phyloP scores from a whole-genome alignment of 30 jellyfish, hydroid and myxozoan genomes.

The Cassiopea xamachana region DNA sequence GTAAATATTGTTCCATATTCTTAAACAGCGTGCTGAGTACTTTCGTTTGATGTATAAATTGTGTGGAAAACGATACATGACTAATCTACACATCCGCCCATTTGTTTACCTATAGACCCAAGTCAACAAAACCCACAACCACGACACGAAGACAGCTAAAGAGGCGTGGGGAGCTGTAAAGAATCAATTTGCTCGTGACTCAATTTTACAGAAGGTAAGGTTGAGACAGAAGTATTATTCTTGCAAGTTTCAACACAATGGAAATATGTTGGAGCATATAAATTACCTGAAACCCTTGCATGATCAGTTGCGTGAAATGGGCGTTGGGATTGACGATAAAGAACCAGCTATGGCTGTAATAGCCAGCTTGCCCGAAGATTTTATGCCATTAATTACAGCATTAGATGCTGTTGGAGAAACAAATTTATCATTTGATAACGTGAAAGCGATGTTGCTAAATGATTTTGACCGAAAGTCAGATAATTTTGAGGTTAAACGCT shows the following conservation, averaged over 20 bases:
- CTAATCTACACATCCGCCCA: no score
- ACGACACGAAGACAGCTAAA: constrained; percentile 27
- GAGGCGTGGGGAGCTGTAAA: constrained; percentile 51
- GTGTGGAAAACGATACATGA: no score
- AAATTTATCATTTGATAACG: constrained; percentile 34
- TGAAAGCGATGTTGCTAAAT: constrained; percentile 40
- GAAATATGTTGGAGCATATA: constrained; percentile 50
- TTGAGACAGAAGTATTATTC: constrained; percentile 51
- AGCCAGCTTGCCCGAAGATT: constrained; percentile 56
- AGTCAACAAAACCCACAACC: constrained; percentile 33
- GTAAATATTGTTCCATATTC: no score
- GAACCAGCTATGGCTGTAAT: constrained; percentile 36
- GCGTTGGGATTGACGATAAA: constrained; percentile 20
- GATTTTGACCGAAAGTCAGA: constrained; percentile 35
- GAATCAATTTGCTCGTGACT: constrained; percentile 53
- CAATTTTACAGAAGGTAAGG: constrained; percentile 39
- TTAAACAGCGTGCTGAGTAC: no score
- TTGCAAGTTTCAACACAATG: constrained; percentile 24
- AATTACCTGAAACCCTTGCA: constrained; percentile 44
- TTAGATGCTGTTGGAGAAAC: constrained; percentile 60
- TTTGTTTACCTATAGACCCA: no score
- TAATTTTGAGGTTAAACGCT: constrained; percentile 23
- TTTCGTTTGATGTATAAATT: no score
- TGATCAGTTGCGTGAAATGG: constrained; percentile 57
- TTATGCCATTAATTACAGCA: constrained; percentile 51